Conservation (phyloP, 2,113 vertebrate species). For the Axis porcinus region DNA sequence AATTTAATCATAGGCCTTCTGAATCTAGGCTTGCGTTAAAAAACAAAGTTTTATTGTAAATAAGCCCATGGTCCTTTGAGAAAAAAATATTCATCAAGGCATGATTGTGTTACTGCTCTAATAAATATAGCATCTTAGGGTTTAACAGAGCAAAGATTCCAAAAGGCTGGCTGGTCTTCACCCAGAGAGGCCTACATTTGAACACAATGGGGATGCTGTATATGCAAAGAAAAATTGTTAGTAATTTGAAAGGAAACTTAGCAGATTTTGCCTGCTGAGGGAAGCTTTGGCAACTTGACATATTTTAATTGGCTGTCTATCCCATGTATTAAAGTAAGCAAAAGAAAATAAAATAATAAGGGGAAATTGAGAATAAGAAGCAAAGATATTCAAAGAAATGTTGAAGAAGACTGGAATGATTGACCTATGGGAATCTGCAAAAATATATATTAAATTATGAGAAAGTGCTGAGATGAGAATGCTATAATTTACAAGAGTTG, state of each 20-base stretch:
- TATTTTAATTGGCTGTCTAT: constrained; percentile 26
- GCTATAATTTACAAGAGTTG: neutral
- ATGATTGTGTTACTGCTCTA: neutral
- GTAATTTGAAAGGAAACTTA: neutral
- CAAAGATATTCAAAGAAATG: neutral
- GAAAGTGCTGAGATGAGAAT: neutral
- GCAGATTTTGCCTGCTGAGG: neutral
- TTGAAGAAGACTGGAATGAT: neutral
- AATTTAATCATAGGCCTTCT: neutral
- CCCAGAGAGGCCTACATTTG: neutral
- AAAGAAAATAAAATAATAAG: neutral
- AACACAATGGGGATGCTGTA: neutral
- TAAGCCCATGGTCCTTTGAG: neutral
- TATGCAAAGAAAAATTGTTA: neutral
- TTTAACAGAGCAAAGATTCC: neutral
- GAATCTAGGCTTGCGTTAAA: neutral
- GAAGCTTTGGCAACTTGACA: neutral
- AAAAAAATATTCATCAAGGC: neutral
- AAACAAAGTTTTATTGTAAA: neutral
- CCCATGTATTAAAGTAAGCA: neutral
- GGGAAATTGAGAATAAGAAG: neutral
- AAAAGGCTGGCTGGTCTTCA: neutral
- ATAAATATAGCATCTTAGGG: neutral
- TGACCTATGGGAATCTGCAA: neutral
- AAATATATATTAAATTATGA: neutral